These are phyloP conservation scores for Zeugodacus cucurbitae DNA, from an alignment of 1,140 invertebrate genomes.

Conservation along the genomic window DNA sequence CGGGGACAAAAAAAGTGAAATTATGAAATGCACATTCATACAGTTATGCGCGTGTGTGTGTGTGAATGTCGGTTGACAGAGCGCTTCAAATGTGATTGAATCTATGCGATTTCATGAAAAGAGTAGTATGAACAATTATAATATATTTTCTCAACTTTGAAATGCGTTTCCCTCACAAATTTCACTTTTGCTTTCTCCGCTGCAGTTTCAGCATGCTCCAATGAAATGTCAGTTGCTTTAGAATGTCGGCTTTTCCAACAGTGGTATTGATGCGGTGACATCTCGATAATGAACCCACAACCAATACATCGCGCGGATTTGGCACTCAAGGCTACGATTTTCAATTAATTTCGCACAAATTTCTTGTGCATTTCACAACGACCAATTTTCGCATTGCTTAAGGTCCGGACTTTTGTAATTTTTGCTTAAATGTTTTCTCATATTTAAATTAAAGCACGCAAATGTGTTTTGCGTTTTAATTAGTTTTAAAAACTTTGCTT, in stretches of 20 bases:
- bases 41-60: neutral
- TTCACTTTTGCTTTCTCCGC: constrained; percentile 9
- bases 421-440: too few relatives aligned
- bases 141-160: neutral
- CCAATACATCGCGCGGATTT: too few relatives aligned
- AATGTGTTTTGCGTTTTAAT: neutral
- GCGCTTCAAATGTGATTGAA: constrained; percentile 14
- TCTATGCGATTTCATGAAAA: neutral
- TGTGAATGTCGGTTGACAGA: neutral
- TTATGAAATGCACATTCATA: neutral
- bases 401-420: too few relatives aligned
- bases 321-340: too few relatives aligned
- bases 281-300: too few relatives aligned
- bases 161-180: neutral
- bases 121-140: neutral
- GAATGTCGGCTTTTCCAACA: too few relatives aligned
- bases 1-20: neutral
- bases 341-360: too few relatives aligned
- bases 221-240: too few relatives aligned
- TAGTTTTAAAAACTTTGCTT: neutral
- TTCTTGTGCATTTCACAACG: too few relatives aligned
- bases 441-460: neutral
- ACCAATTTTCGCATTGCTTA: too few relatives aligned
- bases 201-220: neutral
- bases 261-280: too few relatives aligned